Evolutionary conservation across 1,140 invertebrate genomes (phyloP), one percentile per base, ranked within the genome.

Genomic region (Micrasema minimum): DNA sequence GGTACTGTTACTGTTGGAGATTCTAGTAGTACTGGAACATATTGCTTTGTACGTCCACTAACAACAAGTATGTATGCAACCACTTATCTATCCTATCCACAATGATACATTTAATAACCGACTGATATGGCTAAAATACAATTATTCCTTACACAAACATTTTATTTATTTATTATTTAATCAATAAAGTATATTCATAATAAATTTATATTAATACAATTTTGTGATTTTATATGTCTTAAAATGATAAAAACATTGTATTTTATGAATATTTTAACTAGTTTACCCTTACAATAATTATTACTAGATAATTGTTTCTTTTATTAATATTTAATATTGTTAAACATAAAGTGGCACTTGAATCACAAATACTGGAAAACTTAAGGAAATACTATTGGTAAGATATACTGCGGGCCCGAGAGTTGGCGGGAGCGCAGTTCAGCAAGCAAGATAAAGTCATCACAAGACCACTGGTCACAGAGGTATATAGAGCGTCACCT

Each of bases 291-390:
- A 85, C 76, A 80, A 81, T 84, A 83, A 81, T 85, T 83, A 83
- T 82, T 81, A 84, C 84, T 85, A 84, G 80, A 84, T 85, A 85
- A 85, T 85, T 83, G 83, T 84, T 83, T 85, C 79, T 75, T 75
- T 72, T 75, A 64, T 70, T 70, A 50, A 75, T 75, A 75, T 75
- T 71, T 72, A 83, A 85, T 84, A 84, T 85, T 76, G 71, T 76
- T 84, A 83, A 85, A 85, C 83, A 83, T 84, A 85, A 85, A 85
- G 84, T 85, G 84, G 84, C 84, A 85, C 84, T 85, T 85, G 82
- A 85, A 85, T 85, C 83, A 85, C 83, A 85, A 85, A 85, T 85
- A 85, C 83, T 85, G 83, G 83, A 85, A 85, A 80, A 84, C 84
- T 85, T 84, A 80, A 82, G 83, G 81, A 84, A 84, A 84, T 80